Base-by-base conservation (phyloP, 1,140 invertebrate genomes). In the Drosophila bocqueti region DNA sequence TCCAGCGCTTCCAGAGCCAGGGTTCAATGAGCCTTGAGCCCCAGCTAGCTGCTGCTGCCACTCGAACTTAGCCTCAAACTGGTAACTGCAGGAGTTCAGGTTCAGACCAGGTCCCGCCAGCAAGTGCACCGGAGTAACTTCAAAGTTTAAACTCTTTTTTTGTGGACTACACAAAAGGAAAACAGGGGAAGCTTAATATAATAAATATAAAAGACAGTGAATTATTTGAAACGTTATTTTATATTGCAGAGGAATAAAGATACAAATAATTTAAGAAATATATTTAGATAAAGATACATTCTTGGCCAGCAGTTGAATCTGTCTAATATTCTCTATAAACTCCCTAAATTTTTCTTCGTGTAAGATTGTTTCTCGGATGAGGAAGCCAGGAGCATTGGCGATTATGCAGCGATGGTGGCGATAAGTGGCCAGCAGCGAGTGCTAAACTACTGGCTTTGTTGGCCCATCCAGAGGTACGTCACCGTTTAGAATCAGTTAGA, bases 371-470 rank as follows among this genome's bases (percentile, higher is more conserved):
- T 16, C 9, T 42, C 4, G 21, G 36, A 26, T 34, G 29, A 26
- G 43, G 52, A 29, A 38, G 38, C 36, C 52, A 49, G 29, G 49
- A 55, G 47, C 24, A 8, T 38, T 7, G 59, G 5, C 57, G 55
- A 76, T 77, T 68, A 49, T 76, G 52, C 38, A 54, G 61, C 50
- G 75, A 77, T 77, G 75, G 57, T 47, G 26, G 54, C 69, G 75
- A 77, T 77, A 77, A 77, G 75, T 77, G 64, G 63, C 42, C 52
- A 26, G 43, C 40, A 18, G 43, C 40, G 50, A 43, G 75, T 43
- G 55, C 75, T 77, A 77, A 77, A 77, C 74, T 77, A 59, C 64
- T 69, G 50, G 75, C 74, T 77, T 77, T 77, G 75, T 77, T 77
- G 52, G 38, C 42, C 49, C 73, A 67, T 61, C 75, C 36, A 24